Evolutionary conservation across 2,888 invertebrate species (phyloP).

Genomic region (Mesodorylaimus sp.): DNA sequence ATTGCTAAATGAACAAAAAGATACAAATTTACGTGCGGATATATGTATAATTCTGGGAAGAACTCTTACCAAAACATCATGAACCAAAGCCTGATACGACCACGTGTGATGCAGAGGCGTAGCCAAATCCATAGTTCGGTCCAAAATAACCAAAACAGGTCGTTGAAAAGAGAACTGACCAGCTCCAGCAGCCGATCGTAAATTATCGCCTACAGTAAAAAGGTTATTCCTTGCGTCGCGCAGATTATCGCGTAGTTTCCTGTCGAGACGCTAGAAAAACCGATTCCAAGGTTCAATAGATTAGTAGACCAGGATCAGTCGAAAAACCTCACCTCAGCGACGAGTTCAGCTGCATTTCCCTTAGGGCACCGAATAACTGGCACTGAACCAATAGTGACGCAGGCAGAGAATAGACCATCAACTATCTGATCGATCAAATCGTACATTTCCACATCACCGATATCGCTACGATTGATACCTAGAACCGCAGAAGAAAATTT

Average conservation of each 20-base stretch:
- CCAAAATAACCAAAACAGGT: slow-evolving; percentile 72
- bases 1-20: slow-evolving; percentile 40
- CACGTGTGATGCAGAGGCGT: slow-evolving; percentile 97
- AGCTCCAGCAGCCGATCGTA: too few species aligned
- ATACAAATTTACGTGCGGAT: not conserved
- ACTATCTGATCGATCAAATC: slow-evolving; percentile 77
- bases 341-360: slow-evolving; percentile 95
- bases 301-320: not conserved
- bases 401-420: slow-evolving; percentile 87
- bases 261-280: slow-evolving; percentile 54
- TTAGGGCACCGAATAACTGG: slow-evolving; percentile 78
- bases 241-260: slow-evolving; percentile 84
- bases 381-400: slow-evolving; percentile 78
- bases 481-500: slow-evolving; percentile 19
- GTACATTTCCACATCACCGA: slow-evolving; percentile 87
- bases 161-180: slow-evolving; percentile 59
- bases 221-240: slow-evolving; percentile 89
- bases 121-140: slow-evolving; percentile 85
- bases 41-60: not conserved
- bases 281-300: not conserved
- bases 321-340: slow-evolving; percentile 45
- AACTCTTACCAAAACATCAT: slow-evolving; percentile 55
- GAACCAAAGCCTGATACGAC: slow-evolving; percentile 95
- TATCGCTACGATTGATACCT: slow-evolving; percentile 81
- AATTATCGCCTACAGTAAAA: slow-evolving; percentile 67